Evolutionary conservation across 1,140 invertebrate genomes (phyloP).

Genomic region (Drosophila obscura): DNA sequence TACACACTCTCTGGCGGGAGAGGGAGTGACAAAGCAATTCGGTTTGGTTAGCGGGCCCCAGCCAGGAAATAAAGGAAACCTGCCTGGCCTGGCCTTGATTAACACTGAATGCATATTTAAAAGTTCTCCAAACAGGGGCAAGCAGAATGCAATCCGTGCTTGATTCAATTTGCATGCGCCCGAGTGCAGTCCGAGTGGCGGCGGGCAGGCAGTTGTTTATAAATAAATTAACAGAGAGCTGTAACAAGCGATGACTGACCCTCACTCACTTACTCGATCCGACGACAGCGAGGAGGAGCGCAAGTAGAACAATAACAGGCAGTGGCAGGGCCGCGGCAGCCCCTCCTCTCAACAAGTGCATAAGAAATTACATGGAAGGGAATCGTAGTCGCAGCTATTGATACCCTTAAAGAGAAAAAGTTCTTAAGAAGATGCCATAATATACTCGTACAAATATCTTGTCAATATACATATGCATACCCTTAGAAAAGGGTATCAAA

Average conservation of each 20-base stretch:
- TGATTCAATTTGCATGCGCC: slow-evolving; percentile 73
- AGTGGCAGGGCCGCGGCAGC: neutral
- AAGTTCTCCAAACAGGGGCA: slow-evolving; percentile 27
- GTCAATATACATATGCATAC: no score
- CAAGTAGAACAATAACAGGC: slow-evolving; percentile 60
- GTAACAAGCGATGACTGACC: slow-evolving; percentile 36
- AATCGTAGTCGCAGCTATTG: no score
- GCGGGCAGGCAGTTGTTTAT: slow-evolving; percentile 37
- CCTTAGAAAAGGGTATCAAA: no score
- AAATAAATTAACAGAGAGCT: slow-evolving; percentile 75
- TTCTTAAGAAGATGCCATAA: neutral
- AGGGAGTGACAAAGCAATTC: slow-evolving; percentile 37
- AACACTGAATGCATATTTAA: slow-evolving; percentile 54
- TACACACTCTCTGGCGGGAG: neutral
- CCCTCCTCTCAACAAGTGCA: no score
- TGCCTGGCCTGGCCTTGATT: slow-evolving; percentile 52
- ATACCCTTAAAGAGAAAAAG: no score
- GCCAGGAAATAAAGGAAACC: slow-evolving; percentile 43
- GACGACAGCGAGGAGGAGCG: neutral
- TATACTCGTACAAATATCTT: neutral
- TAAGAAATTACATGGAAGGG: neutral
- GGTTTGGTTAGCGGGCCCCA: slow-evolving; percentile 29
- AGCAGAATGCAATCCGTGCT: slow-evolving; percentile 25
- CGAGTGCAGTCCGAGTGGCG: slow-evolving; percentile 16
- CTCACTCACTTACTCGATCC: slow-evolving; percentile 21